Evolutionary conservation across 2,113 vertebrate species (phyloP), one percentile per base, ranked within the genome.

Genomic region (human (Homo sapiens)): DNA sequence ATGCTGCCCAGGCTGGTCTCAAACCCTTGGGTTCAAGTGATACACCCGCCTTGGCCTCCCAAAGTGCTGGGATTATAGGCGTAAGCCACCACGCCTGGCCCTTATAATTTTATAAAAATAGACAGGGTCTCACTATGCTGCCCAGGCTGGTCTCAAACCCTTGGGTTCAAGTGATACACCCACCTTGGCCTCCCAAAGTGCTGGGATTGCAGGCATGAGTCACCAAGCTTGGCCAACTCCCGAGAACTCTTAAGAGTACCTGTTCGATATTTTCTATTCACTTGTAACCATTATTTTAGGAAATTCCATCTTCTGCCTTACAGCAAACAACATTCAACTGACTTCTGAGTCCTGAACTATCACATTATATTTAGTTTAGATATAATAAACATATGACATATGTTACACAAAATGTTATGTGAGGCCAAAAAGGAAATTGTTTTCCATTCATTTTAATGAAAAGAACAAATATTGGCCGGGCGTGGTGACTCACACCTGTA

Each of bases 381-480:
- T 72, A 86, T 45, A 52, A 86, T 45, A 73, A 81, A 38, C 38
- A 38, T 38, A 38, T 38, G 38, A 48, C 11, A 52, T 52, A 52
- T 12, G 17, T 72, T 50, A 50, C 30, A 86, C 16, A 64, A 64
- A 48, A 85, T 57, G 35, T 50, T 70, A 79, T 7, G 32, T n/a
- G 45, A 23, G 82, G 32, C 22, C 45, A 81, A n/a, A 82, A 52
- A 83, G 84, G 48, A 89, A 64, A 57, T 73, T 75, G 30, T 64
- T 89, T 89, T 72, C 70, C 40, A 61, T 61, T 87, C 43, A 64
- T 87, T 94, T 87, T 76, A 68, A 94, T 68, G 90, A 59, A 81
- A 57, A 81, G 20, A 68, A 35, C 9, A 45, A 91, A 92, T 61
- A 83, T 32, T 61, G 84, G 55, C 55, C 18, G 0, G 18, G 55